Conservation (phyloP, 1,140 invertebrate genomes). For the Lepeophtheirus salmonis region DNA sequence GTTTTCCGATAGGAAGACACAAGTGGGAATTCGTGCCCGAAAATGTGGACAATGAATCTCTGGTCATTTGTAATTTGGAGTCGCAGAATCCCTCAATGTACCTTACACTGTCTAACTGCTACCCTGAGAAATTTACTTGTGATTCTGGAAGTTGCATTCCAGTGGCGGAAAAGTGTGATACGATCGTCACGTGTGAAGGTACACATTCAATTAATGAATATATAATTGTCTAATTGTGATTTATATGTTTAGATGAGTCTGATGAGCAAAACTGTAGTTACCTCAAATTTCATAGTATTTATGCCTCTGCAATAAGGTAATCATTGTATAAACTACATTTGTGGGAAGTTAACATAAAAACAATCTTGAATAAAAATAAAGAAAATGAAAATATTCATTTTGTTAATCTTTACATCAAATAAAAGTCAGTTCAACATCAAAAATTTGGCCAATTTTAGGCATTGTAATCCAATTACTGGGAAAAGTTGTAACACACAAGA, state of each 20-base stretch:
- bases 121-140: slow-evolving; percentile 7
- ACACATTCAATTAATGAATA: too few species aligned
- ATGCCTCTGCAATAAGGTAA: slow-evolving; percentile 3
- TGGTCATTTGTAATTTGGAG: background rate
- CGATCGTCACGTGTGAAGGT: background rate
- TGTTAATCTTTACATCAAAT: too few species aligned
- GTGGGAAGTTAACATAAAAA: too few species aligned
- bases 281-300: slow-evolving; percentile 2
- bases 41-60: background rate
- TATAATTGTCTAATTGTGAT: too few species aligned
- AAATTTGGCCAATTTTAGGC: too few species aligned
- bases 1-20: slow-evolving; percentile 1
- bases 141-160: slow-evolving; percentile 6
- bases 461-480: too few species aligned
- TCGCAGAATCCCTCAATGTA: background rate
- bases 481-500: too few species aligned
- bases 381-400: too few species aligned
- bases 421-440: too few species aligned
- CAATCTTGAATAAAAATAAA: too few species aligned
- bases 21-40: background rate
- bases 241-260: slow-evolving; percentile 14
- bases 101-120: slow-evolving; percentile 4
- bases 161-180: slow-evolving; percentile 2
- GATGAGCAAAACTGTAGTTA: slow-evolving; percentile 16
- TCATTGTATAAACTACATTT: too few species aligned